Base-by-base conservation (phyloP, 2,113 vertebrate species). In the Cygnus buccinator region DNA sequence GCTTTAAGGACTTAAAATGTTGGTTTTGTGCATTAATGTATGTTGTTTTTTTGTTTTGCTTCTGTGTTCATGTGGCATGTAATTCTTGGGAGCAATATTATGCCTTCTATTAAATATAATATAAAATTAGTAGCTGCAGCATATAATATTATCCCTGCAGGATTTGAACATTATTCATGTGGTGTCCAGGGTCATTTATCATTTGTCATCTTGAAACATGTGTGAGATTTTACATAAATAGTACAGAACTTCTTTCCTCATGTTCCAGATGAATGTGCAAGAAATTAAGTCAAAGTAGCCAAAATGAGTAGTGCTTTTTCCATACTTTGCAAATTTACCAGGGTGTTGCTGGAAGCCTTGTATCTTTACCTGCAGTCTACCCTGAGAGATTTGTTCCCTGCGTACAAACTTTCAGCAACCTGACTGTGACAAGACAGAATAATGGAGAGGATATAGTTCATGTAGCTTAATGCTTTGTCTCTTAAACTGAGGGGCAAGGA, bases 381-480 rank as follows among this genome's bases (percentile, higher is more conserved):
- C 1, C 21, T 3, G 11, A 41, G 54, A 37, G 41, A 33, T 63
- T n/a, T 4, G 1, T 25, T 76, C 29, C 44, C 54, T 5, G 0
- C 0, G 0, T 17, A 8, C 39, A n/a, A 31, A 48, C 26, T 41
- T 50, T 1, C n/a, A 85, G 52, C 62, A 65, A 1, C 28, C 71
- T 41, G 62, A 6, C 20, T 31, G 52, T 13, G 43, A 13, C 16
- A 41, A 29, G 48, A 25, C 28, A 29, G 3, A 37, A 14, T 3
- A 13, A 10, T 1, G 0, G 28, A 33, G 75, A n/a, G n/a, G 35
- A 44, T 15, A 11, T 2, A 2, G 28, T 4, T 11, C 9, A 1
- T 6, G 2, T 4, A 28, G 35, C 37, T 11, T 13, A 55, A 2
- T 76, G 65, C 52, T 72, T 22, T 13, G 57, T 5, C 21, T 68